Base-by-base conservation (phyloP, 2,797 vertebrate genomes). In the Protonibea diacanthus region DNA sequence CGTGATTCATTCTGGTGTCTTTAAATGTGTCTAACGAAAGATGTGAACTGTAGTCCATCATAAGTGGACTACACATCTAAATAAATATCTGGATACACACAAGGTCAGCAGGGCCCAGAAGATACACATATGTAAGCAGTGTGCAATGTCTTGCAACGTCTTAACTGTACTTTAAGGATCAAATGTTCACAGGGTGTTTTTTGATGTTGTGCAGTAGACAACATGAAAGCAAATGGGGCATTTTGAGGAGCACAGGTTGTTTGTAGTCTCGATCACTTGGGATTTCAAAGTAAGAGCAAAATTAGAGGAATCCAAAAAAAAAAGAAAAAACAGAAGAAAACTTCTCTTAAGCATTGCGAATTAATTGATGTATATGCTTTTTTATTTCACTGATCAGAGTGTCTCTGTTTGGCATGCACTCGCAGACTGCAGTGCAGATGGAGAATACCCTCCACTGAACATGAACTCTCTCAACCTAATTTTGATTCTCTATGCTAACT, bases 281-380 rank as follows among this genome's bases (percentile, higher is more conserved):
- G 62, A 60, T 74, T 76, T 86, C 63, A 78, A 82, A 78, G 52
- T 65, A 52, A 21, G 23, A 77, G 25, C 27, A 48, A 84, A 73
- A 83, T 78, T 70, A 44, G 38, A 80, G 11, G 8, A 80, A 80
- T 84, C 63, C 79, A 66, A 77, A 81, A 82, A 61, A 18, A 63
- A 74, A 69, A 65, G 71, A 29, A 47, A 68, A 5, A 55, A 40
- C 33, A 38, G 33, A 70, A 0, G 0, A 56, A 65, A 15, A 45
- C 40, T 67, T 64, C 42, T 71, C 56, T 74, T 62, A 48, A 68
- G 23, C 33, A 49, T 12, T 60, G 33, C 51, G 72, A 82, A 83
- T 77, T 48, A 60, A 77, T 42, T 51, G 53, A 59, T 74, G 57
- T 48, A n/a, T 29, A 29, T 53, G 53, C 40, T 27, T 75, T 78